These are phyloP conservation scores for Sapajus apella DNA, from an alignment of 2,113 vertebrate species.

Conservation along the genomic window DNA sequence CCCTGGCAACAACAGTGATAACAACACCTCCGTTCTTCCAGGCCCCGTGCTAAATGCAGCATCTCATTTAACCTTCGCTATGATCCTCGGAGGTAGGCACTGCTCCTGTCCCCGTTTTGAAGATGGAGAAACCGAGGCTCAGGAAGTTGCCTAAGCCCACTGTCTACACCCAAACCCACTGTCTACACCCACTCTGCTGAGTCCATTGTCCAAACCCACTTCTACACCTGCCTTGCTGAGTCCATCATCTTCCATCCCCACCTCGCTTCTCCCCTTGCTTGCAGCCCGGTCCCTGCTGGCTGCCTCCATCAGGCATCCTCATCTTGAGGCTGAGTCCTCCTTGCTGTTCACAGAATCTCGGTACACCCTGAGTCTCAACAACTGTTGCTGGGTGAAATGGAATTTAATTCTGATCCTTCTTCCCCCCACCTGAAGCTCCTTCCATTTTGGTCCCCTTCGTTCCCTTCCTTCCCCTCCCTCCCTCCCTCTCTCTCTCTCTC, in stretches of 20 bases:
- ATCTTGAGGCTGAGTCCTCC: not conserved
- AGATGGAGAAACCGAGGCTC: not conserved
- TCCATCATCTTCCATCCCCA: fast-evolving
- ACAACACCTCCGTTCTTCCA: not conserved
- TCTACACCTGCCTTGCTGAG: no score
- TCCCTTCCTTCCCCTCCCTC: no score
- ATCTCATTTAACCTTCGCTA: fast-evolving
- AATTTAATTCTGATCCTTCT: not conserved
- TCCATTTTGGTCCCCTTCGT: not conserved
- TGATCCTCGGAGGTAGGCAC: not conserved
- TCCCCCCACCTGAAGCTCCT: not conserved
- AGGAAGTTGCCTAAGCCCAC: not conserved
- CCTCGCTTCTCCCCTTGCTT: not conserved
- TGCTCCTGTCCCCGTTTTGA: not conserved
- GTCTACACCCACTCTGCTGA: fast-evolving
- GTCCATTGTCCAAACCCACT: fast-evolving
- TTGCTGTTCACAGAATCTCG: not conserved
- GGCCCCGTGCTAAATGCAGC: fast-evolving
- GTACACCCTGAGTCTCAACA: fast-evolving
- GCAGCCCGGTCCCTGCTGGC: not conserved
- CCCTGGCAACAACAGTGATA: no score
- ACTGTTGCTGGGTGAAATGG: not conserved
- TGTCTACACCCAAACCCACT: fast-evolving
- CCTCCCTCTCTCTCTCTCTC: no score
- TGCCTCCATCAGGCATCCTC: not conserved